Conservation (phyloP, 2,113 vertebrate species). For the Takifugu bimaculatus region DNA sequence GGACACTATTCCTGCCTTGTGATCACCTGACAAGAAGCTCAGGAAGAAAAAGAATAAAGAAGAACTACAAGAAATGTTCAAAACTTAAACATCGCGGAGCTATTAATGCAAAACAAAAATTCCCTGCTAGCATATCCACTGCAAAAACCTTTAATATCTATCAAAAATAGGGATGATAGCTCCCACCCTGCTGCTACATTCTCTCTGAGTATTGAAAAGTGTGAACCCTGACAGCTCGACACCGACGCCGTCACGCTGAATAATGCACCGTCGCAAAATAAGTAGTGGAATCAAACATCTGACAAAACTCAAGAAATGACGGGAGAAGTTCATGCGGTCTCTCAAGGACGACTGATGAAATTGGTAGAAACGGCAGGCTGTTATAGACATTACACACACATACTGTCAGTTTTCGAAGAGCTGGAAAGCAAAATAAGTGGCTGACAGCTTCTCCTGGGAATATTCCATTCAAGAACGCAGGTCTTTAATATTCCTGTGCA, state of each 20-base stretch:
- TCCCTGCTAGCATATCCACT: background rate
- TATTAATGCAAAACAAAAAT: slow-evolving; percentile 25
- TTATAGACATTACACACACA: too few relatives aligned
- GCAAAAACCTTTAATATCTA: slow-evolving; percentile 17
- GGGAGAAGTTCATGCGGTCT: slow-evolving; percentile 5
- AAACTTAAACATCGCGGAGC: slow-evolving; percentile 1
- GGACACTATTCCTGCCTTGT: too few relatives aligned
- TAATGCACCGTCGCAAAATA: slow-evolving; percentile 9
- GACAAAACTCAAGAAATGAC: background rate
- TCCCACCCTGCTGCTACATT: slow-evolving; percentile 10
- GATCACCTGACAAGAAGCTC: too few relatives aligned
- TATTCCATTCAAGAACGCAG: background rate
- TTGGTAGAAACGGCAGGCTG: too few relatives aligned
- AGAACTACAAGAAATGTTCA: background rate
- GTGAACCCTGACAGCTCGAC: slow-evolving; percentile 8
- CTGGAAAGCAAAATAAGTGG: background rate
- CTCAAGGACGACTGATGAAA: too few relatives aligned
- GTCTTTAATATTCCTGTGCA: too few relatives aligned
- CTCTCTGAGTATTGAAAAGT: slow-evolving; percentile 7
- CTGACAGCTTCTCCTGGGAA: slow-evolving; percentile 21
- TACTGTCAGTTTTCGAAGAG: too few relatives aligned
- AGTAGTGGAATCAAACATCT: slow-evolving; percentile 6
- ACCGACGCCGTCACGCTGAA: slow-evolving; percentile 15
- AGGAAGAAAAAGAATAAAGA: background rate
- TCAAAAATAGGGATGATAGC: background rate